Base-by-base conservation (phyloP, 2,797 vertebrate species). In the Coregonus sp. region DNA sequence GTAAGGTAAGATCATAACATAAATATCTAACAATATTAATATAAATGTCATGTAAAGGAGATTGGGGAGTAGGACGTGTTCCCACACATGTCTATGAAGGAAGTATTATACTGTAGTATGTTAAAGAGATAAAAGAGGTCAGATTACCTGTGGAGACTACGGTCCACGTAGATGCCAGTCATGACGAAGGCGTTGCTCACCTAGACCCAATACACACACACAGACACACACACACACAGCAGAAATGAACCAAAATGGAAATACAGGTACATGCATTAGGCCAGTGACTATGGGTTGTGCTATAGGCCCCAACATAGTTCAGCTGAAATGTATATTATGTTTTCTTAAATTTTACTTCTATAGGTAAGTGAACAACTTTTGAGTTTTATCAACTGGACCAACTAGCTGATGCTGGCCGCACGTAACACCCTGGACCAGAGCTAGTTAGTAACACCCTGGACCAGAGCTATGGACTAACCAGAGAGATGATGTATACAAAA, bases 131-230 rank as follows among this genome's bases (percentile, higher is more conserved):
- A 12, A 11, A 25, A 63, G 20, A 9, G n/a, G 25, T 11, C 7
- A 4, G 25, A 25, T 18, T 63, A 63, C 59, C 59, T 90, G 40
- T 92, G 90, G 51, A 92, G 90, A 76, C 74, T 75, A 66, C 82
- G 76, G 2, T 84, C 79, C n/a, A 78, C 14, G 70, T 73, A 87
- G 11, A 93, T 92, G 11, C 91, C 74, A 1, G 74, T 31, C 33
- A 93, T 85, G 7, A 93, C 87, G 9, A 83, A 54, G 2, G 76
- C 52, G 40, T 92, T 92, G 18, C 87, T 90, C 56, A 92, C 2
- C 59, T 63, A 63, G 25, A 63, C 15, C 59, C 59, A 63, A 20
- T 2, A 9, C 54, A 61, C n/a, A 61, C 20, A 61, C n/a, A 47
- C 40, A 47, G 5, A 25, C 25, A 25, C 25, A 25, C 25, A 25